These are phyloP conservation scores for Laspeyria flexula DNA, from an alignment of 2,888 invertebrate species.

Conservation along the genomic window DNA sequence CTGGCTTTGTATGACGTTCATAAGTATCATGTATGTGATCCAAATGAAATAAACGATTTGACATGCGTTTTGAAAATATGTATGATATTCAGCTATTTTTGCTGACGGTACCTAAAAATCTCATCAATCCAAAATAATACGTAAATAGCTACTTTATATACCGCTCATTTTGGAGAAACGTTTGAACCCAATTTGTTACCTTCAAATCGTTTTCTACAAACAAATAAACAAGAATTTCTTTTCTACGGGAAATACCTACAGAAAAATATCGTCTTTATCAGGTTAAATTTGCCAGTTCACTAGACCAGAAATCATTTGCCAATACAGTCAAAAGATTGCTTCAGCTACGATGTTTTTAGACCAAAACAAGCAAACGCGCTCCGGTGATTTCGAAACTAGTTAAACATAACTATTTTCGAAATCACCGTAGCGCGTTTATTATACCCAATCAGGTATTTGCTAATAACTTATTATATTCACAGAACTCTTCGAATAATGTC, in stretches of 20 bases:
- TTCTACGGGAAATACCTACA: constrained; percentile 13
- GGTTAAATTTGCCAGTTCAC: constrained; percentile 37
- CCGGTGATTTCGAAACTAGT: too few species aligned
- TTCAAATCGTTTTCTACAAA: constrained; percentile 20
- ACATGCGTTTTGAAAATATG: too few species aligned
- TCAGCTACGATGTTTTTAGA: constrained; percentile 15
- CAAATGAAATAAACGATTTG: too few species aligned
- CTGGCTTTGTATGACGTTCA: too few species aligned
- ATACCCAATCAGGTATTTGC: too few species aligned
- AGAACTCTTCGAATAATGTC: too few species aligned
- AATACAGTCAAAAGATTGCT: constrained; percentile 29
- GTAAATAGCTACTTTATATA: background rate
- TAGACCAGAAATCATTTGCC: constrained; percentile 35
- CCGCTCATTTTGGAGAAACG: background rate
- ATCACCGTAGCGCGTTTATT: too few species aligned
- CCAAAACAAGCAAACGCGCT: background rate
- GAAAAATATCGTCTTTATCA: constrained; percentile 29
- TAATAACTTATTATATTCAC: too few species aligned
- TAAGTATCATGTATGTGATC: too few species aligned
- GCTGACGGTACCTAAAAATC: background rate
- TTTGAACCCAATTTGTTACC: constrained; percentile 6
- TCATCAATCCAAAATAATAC: background rate
- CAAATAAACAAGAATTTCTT: constrained; percentile 25
- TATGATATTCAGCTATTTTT: too few species aligned
- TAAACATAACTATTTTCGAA: too few species aligned